phyloP scores from a whole-genome alignment of 1,140 invertebrate species.

The Pogonus chalceus region DNA sequence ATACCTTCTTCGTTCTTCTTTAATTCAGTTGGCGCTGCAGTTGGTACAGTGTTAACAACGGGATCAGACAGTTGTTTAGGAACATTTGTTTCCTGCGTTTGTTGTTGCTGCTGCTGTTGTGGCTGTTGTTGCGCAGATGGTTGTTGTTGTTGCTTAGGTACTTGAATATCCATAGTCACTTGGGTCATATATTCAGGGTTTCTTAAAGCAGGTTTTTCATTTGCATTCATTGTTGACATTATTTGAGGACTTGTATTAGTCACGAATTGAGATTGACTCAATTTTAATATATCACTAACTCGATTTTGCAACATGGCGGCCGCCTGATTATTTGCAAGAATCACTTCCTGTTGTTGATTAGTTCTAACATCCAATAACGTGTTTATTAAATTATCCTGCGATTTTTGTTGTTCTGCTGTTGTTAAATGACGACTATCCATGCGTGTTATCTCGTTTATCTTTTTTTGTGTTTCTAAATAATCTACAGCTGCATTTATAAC shows the following conservation, averaged over 20 bases:
- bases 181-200: not conserved
- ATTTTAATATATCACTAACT: not conserved
- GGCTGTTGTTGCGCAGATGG: not conserved
- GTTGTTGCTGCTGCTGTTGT: conserved; percentile 10
- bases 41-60: not conserved
- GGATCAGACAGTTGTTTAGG: not conserved
- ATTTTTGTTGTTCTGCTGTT: not conserved
- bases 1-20: conserved; percentile 36
- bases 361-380: not conserved
- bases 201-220: not conserved
- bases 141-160: not conserved
- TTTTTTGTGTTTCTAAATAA: conserved; percentile 37
- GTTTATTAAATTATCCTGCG: not conserved
- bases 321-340: not conserved
- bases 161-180: not conserved
- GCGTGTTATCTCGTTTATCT: conserved; percentile 19
- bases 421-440: not conserved
- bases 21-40: conserved; percentile 16
- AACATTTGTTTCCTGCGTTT: conserved; percentile 14
- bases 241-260: not conserved
- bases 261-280: not conserved
- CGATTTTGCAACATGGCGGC: not conserved
- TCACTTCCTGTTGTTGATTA: not conserved
- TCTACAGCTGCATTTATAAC: conserved; percentile 53
- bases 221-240: not conserved